phyloP scores from a whole-genome alignment of 2,797 vertebrate genomes.

The Leptatherina wallacei region DNA sequence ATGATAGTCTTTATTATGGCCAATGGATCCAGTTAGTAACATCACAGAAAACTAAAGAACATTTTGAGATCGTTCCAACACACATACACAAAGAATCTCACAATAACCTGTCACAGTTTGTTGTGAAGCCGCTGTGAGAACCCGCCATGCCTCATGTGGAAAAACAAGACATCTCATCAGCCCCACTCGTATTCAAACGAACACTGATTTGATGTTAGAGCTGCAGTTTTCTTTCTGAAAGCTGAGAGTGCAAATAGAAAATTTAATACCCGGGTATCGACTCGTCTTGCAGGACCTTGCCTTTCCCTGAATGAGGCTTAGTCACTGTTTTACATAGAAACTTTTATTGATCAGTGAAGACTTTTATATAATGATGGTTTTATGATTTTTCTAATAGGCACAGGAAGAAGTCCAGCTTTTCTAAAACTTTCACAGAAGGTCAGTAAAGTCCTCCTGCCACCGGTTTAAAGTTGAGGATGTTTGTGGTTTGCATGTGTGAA shows the following conservation, averaged over 20 bases:
- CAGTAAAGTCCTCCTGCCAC: conserved; percentile 36
- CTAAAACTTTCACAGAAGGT: conserved; percentile 95
- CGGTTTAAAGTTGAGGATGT: background rate
- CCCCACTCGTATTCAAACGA: background rate
- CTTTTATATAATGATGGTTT: background rate
- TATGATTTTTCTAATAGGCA: conserved; percentile 79
- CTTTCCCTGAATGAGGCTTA: conserved; percentile 39
- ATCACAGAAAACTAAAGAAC: conserved; percentile 24
- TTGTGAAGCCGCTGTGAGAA: conserved; percentile 41
- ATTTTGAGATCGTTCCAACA: conserved; percentile 18
- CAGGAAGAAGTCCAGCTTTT: conserved; percentile 93
- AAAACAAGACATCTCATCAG: conserved; percentile 5
- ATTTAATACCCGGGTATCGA: conserved; percentile 27
- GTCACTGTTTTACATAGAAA: conserved; percentile 41
- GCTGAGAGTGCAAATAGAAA: background rate
- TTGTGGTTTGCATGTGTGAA: background rate
- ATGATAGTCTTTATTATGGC: background rate
- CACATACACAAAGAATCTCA: conserved; percentile 52
- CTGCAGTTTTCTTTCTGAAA: conserved; percentile 9
- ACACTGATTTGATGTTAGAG: conserved; percentile 17
- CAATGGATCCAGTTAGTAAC: conserved; percentile 8
- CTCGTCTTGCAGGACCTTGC: conserved; percentile 21
- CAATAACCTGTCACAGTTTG: conserved; percentile 26
- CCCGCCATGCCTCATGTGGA: conserved; percentile 21
- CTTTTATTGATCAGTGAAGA: background rate